phyloP scores from a whole-genome alignment of 1,140 invertebrate genomes.

The Lepidostoma basale region DNA sequence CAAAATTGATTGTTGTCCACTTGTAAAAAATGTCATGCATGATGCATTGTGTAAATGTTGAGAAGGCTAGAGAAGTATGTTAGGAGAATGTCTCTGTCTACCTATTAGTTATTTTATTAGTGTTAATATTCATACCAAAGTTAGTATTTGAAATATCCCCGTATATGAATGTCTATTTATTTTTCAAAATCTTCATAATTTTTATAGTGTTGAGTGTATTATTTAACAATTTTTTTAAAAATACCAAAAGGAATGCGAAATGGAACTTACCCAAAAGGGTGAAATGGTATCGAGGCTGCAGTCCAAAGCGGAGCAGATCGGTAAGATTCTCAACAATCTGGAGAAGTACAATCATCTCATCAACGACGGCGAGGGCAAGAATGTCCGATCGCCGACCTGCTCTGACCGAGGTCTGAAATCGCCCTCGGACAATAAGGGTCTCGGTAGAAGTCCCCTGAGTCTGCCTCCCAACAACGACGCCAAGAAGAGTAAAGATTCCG shows the following conservation, averaged over 20 bases:
- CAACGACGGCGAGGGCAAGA: conserved; percentile 64
- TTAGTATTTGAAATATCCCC: too few species aligned
- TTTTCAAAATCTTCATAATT: too few species aligned
- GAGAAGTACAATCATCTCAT: conserved; percentile 81
- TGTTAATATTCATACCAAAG: too few species aligned
- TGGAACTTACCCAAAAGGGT: conserved; percentile 89
- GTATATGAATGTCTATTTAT: too few species aligned
- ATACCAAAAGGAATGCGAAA: conserved; percentile 83
- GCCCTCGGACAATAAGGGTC: conserved; percentile 49
- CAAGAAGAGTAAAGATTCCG: conserved; percentile 55
- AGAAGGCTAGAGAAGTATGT: too few species aligned
- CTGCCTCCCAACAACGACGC: conserved; percentile 49
- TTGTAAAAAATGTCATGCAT: too few species aligned
- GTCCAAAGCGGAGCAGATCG: conserved; percentile 88
- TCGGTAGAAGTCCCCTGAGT: conserved; percentile 51
- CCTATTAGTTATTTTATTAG: too few species aligned
- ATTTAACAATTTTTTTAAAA: not conserved
- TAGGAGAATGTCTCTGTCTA: too few species aligned
- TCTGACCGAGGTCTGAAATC: conserved; percentile 60
- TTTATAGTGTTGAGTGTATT: not conserved
- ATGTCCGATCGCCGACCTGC: conserved; percentile 62
- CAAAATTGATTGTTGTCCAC: too few species aligned
- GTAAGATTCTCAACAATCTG: conserved; percentile 86
- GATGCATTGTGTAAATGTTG: too few species aligned
- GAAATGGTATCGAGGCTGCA: conserved; percentile 89